These are phyloP conservation scores for Littorina saxatilis DNA, from an alignment of 1,140 invertebrate species.

Conservation along the genomic window DNA sequence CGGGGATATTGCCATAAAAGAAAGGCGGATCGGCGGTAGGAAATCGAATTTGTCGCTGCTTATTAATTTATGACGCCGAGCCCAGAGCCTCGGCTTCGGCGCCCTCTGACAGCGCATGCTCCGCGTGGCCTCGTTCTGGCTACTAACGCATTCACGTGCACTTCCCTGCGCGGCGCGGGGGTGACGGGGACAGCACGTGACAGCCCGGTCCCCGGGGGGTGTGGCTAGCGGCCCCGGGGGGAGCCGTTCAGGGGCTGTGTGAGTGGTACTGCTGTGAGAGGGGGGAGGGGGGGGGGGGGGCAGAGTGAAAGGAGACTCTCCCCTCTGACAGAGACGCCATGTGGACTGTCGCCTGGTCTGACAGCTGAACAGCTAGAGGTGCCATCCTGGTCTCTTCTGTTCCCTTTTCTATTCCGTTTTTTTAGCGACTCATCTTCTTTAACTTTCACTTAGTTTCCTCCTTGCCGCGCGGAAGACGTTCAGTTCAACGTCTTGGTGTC, in stretches of 20 bases:
- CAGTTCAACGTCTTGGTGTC: too few relatives aligned
- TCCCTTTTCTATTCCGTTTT: too few relatives aligned
- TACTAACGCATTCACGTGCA: constrained; percentile 10
- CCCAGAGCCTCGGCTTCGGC: constrained; percentile 26
- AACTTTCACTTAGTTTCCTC: too few relatives aligned
- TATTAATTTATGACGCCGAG: constrained; percentile 40
- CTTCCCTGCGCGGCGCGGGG: not conserved
- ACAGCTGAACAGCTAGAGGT: too few relatives aligned
- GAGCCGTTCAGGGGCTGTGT: not conserved
- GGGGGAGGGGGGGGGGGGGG: too few relatives aligned
- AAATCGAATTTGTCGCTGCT: constrained; percentile 40
- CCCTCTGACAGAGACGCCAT: not conserved
- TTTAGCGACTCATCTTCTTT: too few relatives aligned
- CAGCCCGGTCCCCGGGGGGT: constrained; percentile 9
- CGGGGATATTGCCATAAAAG: constrained; percentile 21
- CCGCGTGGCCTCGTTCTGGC: constrained; percentile 32
- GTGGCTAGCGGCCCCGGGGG: not conserved
- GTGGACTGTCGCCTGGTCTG: not conserved
- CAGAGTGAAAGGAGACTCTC: not conserved
- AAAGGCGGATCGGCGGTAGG: constrained; percentile 21
- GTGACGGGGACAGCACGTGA: constrained; percentile 27
- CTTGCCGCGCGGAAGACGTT: too few relatives aligned
- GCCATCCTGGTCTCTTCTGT: too few relatives aligned
- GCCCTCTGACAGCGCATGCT: constrained; percentile 28
- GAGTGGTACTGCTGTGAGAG: not conserved